These are phyloP conservation scores for Oplegnathus fasciatus DNA, from an alignment of 2,113 vertebrate species.

Conservation along the genomic window DNA sequence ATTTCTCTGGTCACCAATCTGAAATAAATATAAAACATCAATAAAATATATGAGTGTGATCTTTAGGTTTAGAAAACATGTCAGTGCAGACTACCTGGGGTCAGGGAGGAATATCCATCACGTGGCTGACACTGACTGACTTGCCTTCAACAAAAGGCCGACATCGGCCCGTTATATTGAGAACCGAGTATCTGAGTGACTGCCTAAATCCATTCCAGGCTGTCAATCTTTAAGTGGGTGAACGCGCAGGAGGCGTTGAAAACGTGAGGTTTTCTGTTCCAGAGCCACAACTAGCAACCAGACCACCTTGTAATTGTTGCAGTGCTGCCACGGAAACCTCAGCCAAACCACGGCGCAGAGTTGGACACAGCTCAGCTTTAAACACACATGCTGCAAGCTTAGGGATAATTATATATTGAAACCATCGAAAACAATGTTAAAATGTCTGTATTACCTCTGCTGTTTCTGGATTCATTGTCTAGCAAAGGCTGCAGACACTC, in stretches of 20 bases:
- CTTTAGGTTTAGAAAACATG: background rate
- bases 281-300: conserved; percentile 27
- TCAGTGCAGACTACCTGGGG: background rate
- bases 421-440: conserved; percentile 29
- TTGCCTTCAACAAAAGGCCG: background rate
- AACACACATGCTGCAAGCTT: conserved; percentile 18
- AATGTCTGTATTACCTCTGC: conserved; percentile 23
- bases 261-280: conserved; percentile 50
- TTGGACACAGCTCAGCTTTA: conserved; percentile 34
- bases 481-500: background rate
- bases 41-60: background rate
- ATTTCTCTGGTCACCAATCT: background rate
- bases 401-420: conserved; percentile 27
- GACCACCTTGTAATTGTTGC: conserved; percentile 58
- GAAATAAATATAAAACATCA: background rate
- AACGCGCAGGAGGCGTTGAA: conserved; percentile 7
- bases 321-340: conserved; percentile 48
- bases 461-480: background rate
- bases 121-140: background rate
- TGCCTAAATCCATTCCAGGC: conserved; percentile 39
- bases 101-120: background rate
- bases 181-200: background rate
- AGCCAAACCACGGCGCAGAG: conserved; percentile 45
- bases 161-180: background rate
- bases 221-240: background rate